Percentiles rank a stretch among this genome's conserved stretches.
Evolutionary conservation across 2,888 invertebrate species (phyloP).

Genomic region (Dryocosmus kuriphilus): DNA sequence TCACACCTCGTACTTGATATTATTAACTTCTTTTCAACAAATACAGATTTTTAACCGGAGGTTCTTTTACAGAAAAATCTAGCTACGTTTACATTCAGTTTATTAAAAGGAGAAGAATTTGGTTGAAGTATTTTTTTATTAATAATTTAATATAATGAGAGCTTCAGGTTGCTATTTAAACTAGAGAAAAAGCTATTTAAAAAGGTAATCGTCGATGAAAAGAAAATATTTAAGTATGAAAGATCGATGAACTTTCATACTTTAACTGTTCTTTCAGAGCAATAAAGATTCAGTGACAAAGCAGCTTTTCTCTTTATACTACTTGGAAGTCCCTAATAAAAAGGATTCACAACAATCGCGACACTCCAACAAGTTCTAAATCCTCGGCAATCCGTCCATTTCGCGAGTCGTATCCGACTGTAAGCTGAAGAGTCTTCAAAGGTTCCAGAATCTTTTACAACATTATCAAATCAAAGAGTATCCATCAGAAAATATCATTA

Average conservation of each 20-base stretch:
- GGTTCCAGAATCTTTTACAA: background rate
- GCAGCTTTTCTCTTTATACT: constrained; percentile 22
- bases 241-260: background rate
- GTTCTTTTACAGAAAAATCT: too few relatives aligned
- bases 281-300: constrained; percentile 7
- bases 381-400: constrained; percentile 23
- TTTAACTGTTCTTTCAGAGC: background rate
- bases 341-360: constrained; percentile 12
- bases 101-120: too few relatives aligned
- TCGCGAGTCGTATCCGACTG: constrained; percentile 19
- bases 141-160: too few relatives aligned
- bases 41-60: too few relatives aligned
- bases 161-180: too few relatives aligned
- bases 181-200: too few relatives aligned
- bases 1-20: too few relatives aligned
- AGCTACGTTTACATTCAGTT: too few relatives aligned
- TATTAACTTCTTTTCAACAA: too few relatives aligned
- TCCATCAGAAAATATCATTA: background rate
- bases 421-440: constrained; percentile 19
- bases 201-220: too few relatives aligned
- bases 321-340: constrained; percentile 13
- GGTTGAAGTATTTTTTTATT: too few relatives aligned
- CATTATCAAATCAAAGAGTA: background rate
- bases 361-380: constrained; percentile 18
- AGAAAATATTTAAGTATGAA: too few relatives aligned